Evolutionary conservation across 2,113 vertebrate species (phyloP).

Genomic region (Crotalus tigris): DNA sequence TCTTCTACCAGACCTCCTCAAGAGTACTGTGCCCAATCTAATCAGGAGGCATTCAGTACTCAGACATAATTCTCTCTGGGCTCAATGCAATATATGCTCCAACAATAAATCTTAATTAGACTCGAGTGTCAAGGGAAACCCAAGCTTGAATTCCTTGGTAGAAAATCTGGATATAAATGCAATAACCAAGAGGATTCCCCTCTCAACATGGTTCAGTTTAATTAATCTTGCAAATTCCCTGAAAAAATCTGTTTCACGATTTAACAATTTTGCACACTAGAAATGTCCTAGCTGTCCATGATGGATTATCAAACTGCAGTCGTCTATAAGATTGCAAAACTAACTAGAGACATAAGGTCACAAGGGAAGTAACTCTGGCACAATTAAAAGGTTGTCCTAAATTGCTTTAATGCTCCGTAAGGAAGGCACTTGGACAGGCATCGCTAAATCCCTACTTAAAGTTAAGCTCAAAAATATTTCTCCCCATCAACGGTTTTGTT

Average conservation of each 20-base stretch:
- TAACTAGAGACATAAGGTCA: not conserved
- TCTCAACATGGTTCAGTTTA: not conserved
- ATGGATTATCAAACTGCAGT: not conserved
- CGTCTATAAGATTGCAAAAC: not conserved
- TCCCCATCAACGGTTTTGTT: not conserved
- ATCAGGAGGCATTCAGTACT: not conserved
- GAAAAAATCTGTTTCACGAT: not conserved
- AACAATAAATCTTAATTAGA: not conserved
- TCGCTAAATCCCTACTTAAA: not conserved
- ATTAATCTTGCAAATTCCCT: not conserved
- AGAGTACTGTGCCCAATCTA: not conserved
- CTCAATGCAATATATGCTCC: not conserved
- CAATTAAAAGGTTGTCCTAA: constrained; percentile 34
- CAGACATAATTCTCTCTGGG: not conserved
- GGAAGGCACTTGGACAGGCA: not conserved
- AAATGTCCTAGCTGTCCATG: not conserved
- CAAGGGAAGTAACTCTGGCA: not conserved
- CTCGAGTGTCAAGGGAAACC: not conserved
- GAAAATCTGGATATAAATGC: not conserved
- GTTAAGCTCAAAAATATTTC: not conserved
- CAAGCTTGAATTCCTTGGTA: not conserved
- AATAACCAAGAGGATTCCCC: not conserved
- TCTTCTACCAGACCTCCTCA: not conserved
- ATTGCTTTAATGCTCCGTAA: not conserved
- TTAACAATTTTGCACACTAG: not conserved